Conservation (phyloP, 2,888 invertebrate genomes). For the Melinopterus prodromus region DNA sequence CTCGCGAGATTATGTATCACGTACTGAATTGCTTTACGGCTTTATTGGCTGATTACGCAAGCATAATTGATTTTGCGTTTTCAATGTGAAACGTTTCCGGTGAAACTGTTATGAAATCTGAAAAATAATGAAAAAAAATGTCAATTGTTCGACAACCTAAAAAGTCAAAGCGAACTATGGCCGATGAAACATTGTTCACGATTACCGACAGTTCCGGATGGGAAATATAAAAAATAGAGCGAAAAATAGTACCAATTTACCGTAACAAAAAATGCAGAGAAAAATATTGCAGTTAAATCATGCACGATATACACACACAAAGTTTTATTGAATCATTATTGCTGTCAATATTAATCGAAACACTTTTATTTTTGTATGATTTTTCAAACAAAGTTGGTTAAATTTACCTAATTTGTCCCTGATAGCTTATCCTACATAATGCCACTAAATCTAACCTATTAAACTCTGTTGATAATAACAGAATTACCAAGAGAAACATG, state of each 20-base stretch:
- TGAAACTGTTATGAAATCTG: too few relatives aligned
- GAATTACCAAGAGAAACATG: background rate
- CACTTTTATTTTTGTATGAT: background rate
- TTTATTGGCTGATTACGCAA: too few relatives aligned
- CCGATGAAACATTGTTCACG: too few relatives aligned
- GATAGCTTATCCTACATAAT: background rate
- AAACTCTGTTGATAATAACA: background rate
- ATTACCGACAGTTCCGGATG: too few relatives aligned
- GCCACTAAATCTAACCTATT: background rate
- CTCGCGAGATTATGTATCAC: too few relatives aligned
- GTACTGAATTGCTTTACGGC: too few relatives aligned
- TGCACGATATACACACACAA: background rate
- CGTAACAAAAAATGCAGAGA: background rate
- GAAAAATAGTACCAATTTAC: background rate
- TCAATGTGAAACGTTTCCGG: too few relatives aligned
- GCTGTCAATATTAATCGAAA: background rate
- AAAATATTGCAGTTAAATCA: background rate
- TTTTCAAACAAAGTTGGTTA: background rate
- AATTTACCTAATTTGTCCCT: background rate
- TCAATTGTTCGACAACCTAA: too few relatives aligned
- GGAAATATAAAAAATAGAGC: too few relatives aligned
- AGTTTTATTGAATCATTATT: background rate
- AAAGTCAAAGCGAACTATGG: too few relatives aligned
- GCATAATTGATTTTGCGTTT: too few relatives aligned
- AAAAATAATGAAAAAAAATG: too few relatives aligned